phyloP scores from a whole-genome alignment of 2,797 vertebrate species.

The Cygnus olor region DNA sequence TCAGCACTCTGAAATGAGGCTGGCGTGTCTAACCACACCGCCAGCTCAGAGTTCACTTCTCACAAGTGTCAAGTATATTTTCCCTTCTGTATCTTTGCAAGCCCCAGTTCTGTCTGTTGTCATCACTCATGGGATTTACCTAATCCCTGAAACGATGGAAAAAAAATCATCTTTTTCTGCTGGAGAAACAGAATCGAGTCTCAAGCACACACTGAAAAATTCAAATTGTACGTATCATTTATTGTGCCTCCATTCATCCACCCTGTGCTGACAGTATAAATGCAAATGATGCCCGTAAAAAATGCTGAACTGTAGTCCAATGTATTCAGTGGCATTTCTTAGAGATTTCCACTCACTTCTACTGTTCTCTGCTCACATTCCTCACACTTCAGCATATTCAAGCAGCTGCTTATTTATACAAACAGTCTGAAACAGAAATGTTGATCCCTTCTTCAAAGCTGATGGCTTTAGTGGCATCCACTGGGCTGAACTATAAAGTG shows the following conservation, averaged over 20 bases:
- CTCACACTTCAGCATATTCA: background rate
- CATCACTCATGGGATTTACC: constrained; percentile 67
- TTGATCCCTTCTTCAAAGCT: background rate
- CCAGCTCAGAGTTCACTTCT: constrained; percentile 51
- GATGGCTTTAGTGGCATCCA: background rate
- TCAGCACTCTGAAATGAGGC: constrained; percentile 42
- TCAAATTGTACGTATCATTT: background rate
- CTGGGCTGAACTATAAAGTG: background rate
- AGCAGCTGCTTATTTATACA: constrained; percentile 28
- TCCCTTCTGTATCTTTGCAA: constrained; percentile 50
- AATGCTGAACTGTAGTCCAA: background rate
- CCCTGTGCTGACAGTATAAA: background rate
- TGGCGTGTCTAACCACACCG: constrained; percentile 26
- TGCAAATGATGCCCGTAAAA: constrained; percentile 26
- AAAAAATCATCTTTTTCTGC: background rate
- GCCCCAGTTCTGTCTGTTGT: constrained; percentile 64
- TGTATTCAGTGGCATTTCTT: constrained; percentile 17
- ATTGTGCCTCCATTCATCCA: background rate
- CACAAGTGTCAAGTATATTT: constrained; percentile 55
- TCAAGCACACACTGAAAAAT: constrained; percentile 19
- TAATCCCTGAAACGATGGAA: constrained; percentile 51
- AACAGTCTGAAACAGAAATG: constrained; percentile 21
- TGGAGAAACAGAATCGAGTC: constrained; percentile 31
- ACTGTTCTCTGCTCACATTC: background rate
- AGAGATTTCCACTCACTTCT: background rate